Conservation (phyloP, 2,797 vertebrate genomes). For the Uromys caudimaculatus region DNA sequence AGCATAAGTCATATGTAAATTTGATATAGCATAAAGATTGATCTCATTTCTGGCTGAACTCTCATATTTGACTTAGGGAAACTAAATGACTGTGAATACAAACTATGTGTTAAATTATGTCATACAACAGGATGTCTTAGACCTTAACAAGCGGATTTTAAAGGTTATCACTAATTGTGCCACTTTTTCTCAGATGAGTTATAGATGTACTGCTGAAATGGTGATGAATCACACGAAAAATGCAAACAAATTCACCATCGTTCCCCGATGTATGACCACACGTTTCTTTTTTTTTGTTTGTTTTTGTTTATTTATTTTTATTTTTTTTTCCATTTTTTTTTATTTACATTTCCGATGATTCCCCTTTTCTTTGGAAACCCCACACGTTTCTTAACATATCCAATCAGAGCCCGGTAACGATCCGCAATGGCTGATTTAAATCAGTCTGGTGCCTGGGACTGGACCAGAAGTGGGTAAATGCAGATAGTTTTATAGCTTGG, state of each 20-base stretch:
- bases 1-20: background rate
- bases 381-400: background rate
- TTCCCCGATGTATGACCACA: background rate
- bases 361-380: too few relatives aligned
- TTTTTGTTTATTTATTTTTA: too few relatives aligned
- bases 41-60: constrained; percentile 31
- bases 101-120: background rate
- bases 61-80: background rate
- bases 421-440: background rate
- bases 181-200: background rate
- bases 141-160: background rate
- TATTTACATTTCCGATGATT: too few relatives aligned
- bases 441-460: background rate
- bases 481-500: too few relatives aligned
- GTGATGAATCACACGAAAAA: background rate
- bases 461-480: background rate
- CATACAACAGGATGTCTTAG: background rate
- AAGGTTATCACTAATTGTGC: background rate
- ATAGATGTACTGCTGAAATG: background rate
- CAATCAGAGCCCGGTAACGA: background rate
- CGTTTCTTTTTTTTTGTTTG: too few relatives aligned
- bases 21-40: background rate
- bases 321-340: too few relatives aligned
- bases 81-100: background rate
- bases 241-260: background rate